These are phyloP conservation scores for Gymnothorax reevesii DNA, from an alignment of 2,797 vertebrate genomes.

Conservation along the genomic window DNA sequence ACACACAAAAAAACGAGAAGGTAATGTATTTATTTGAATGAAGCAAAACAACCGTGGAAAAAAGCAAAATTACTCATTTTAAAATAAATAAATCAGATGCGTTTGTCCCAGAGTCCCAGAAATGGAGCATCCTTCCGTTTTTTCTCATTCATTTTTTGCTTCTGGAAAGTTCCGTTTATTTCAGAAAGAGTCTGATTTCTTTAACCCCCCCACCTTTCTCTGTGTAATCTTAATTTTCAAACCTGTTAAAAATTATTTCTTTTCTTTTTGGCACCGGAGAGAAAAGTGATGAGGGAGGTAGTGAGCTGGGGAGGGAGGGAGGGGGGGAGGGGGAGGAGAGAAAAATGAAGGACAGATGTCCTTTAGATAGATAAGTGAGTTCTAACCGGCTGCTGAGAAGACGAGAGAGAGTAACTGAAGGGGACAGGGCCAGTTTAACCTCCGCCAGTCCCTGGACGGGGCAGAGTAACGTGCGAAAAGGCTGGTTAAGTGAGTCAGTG, in stretches of 20 bases:
- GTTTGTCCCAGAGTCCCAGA: constrained; percentile 39
- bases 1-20: constrained; percentile 45
- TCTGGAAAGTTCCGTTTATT: constrained; percentile 1
- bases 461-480: not conserved
- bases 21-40: constrained; percentile 80
- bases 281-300: not conserved
- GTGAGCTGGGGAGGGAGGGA: not conserved
- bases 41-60: constrained; percentile 71
- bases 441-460: not conserved
- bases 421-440: not conserved
- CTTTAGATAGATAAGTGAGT: not conserved
- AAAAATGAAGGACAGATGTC: not conserved
- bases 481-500: not conserved
- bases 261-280: constrained; percentile 53
- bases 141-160: not conserved
- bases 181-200: constrained; percentile 1
- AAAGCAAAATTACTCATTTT: constrained; percentile 62
- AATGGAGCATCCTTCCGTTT: not conserved
- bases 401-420: not conserved
- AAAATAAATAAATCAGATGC: constrained; percentile 79
- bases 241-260: not conserved
- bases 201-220: constrained; percentile 1
- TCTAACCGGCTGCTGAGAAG: not conserved
- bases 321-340: not conserved
- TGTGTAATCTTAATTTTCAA: constrained; percentile 10